Conservation (phyloP, 2,888 invertebrate genomes). For the Stenichneumon culpator region DNA sequence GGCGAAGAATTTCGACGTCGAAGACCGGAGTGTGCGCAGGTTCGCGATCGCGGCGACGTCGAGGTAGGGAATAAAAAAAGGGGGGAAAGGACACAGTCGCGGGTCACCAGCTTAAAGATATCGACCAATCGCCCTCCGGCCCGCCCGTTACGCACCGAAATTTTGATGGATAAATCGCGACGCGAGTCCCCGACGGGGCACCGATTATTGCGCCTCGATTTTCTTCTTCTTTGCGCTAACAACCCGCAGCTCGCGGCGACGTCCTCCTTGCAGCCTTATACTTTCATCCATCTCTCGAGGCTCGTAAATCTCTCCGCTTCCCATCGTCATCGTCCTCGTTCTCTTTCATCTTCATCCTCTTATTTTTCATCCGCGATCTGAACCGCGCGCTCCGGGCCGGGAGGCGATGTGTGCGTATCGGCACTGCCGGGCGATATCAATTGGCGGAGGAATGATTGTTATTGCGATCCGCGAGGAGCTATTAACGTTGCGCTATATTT, state of each 20-base stretch:
- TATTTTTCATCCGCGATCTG: slow-evolving; percentile 44
- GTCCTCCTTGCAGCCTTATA: slow-evolving; percentile 24
- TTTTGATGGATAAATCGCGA: slow-evolving; percentile 53
- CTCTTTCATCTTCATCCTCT: slow-evolving; percentile 27
- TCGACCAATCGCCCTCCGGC: slow-evolving; percentile 16
- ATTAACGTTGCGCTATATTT: slow-evolving; percentile 41
- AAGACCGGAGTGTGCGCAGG: slow-evolving; percentile 4
- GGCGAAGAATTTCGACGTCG: slow-evolving; percentile 42
- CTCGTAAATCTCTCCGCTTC: slow-evolving; percentile 63
- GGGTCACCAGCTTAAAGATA: neutral
- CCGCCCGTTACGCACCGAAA: slow-evolving; percentile 45
- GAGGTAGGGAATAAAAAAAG: neutral
- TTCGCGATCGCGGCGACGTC: neutral
- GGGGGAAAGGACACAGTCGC: neutral
- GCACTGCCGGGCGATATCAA: slow-evolving; percentile 48
- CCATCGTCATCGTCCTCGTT: slow-evolving; percentile 45
- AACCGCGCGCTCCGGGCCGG: slow-evolving; percentile 16
- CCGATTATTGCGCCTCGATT: slow-evolving; percentile 61
- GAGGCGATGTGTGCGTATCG: slow-evolving; percentile 12
- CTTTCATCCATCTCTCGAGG: slow-evolving; percentile 56
- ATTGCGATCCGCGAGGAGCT: slow-evolving; percentile 37
- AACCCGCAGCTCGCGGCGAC: slow-evolving; percentile 3
- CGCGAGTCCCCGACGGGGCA: slow-evolving; percentile 18
- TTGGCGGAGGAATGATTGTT: slow-evolving; percentile 60
- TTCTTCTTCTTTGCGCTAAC: slow-evolving; percentile 29